Percentiles rank a stretch among this genome's conserved stretches.
Conservation (phyloP, 2,888 invertebrate genomes). For the Rhagonycha fulva region DNA sequence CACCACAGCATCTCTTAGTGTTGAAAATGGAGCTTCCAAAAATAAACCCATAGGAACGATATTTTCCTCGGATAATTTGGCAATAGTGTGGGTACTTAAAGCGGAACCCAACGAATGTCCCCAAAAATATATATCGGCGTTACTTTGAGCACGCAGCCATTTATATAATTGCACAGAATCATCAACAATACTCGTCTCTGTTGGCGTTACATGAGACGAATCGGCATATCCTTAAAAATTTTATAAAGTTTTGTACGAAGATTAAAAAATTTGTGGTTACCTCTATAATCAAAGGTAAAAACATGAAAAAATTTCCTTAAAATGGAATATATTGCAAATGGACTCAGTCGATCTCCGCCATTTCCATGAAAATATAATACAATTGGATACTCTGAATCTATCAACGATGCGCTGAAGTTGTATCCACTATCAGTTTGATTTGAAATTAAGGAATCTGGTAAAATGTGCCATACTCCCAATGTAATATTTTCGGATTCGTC, state of each 20-base stretch:
- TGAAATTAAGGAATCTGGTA: conserved; percentile 67
- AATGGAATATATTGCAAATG: conserved; percentile 72
- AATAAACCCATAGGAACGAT: conserved; percentile 41
- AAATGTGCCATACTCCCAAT: conserved; percentile 75
- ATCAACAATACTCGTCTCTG: conserved; percentile 46
- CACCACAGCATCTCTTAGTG: conserved; percentile 40
- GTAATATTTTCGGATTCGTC: conserved; percentile 53
- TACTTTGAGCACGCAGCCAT: conserved; percentile 42
- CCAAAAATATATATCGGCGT: conserved; percentile 48
- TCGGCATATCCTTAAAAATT: conserved; percentile 45
- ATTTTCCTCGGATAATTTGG: conserved; percentile 31
- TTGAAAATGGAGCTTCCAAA: conserved; percentile 48
- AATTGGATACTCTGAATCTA: conserved; percentile 51
- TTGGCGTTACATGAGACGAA: conserved; percentile 42
- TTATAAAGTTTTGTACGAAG: background rate
- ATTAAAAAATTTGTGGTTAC: conserved; percentile 33
- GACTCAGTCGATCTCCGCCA: conserved; percentile 47
- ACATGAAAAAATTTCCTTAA: conserved; percentile 60
- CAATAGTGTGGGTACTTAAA: conserved; percentile 43
- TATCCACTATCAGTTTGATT: conserved; percentile 51
- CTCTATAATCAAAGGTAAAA: conserved; percentile 52
- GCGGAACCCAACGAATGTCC: conserved; percentile 50
- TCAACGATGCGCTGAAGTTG: conserved; percentile 60
- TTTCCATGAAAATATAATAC: conserved; percentile 53
- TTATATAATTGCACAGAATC: conserved; percentile 48